These are phyloP conservation scores for Siphlonurus alternatus DNA, from an alignment of 2,888 invertebrate species.

Conservation along the genomic window DNA sequence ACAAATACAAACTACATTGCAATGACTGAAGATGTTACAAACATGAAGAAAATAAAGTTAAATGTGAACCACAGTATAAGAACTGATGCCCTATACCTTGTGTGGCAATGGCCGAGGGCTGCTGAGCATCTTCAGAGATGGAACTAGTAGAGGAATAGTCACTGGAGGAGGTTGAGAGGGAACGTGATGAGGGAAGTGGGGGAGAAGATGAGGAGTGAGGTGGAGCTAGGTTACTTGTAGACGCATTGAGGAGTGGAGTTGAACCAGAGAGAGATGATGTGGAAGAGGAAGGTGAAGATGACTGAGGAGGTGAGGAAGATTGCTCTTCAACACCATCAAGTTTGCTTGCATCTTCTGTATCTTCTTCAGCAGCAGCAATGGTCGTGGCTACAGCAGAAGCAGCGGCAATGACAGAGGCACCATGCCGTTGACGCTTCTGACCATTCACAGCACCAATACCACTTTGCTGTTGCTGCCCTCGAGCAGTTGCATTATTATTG, in stretches of 20 bases:
- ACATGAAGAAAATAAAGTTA: no score
- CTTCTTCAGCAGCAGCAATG: not conserved
- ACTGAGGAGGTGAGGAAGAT: not conserved
- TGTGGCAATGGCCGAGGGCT: not conserved
- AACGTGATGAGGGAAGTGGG: slow-evolving; percentile 12
- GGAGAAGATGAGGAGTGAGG: slow-evolving; percentile 13
- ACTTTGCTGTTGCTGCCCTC: not conserved
- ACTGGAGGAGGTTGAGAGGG: slow-evolving; percentile 4
- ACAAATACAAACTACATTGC: no score
- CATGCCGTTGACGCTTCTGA: not conserved
- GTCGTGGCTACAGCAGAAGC: not conserved
- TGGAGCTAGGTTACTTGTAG: not conserved
- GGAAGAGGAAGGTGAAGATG: slow-evolving; percentile 7
- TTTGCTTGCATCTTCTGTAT: not conserved
- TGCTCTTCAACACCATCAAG: not conserved
- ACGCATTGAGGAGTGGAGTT: not conserved
- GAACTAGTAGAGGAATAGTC: slow-evolving; percentile 5
- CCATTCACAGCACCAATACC: not conserved
- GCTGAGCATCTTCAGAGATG: slow-evolving; percentile 1
- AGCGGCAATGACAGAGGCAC: no score
- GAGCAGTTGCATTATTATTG: not conserved
- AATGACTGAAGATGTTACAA: no score
- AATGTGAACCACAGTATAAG: no score
- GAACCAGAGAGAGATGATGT: slow-evolving; percentile 4
- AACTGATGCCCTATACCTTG: no score